Evolutionary conservation across 2,113 vertebrate genomes (phyloP).

Genomic region (Oreochromis aureus): DNA sequence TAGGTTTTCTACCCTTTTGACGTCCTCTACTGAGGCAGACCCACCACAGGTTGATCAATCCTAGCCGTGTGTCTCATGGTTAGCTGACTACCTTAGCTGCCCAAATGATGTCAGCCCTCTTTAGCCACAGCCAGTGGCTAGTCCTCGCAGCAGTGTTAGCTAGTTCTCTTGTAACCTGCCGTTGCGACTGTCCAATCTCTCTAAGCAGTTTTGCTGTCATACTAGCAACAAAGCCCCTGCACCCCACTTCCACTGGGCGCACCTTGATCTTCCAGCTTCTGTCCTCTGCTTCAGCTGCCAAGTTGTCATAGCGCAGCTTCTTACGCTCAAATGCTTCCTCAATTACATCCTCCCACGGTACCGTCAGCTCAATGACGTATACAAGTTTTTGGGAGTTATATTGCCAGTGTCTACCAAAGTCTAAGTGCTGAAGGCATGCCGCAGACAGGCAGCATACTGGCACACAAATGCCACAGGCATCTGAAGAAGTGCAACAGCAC

Average conservation of each 20-base stretch:
- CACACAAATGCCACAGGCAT: conserved; percentile 15
- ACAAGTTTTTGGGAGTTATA: no score
- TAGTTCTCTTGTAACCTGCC: not conserved
- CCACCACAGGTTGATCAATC: no score
- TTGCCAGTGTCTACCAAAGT: not conserved
- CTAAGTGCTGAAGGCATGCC: not conserved
- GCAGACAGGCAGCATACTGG: not conserved
- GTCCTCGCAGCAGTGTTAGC: fast-evolving
- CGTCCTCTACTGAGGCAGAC: no score
- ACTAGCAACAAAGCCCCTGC: not conserved
- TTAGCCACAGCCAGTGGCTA: not conserved
- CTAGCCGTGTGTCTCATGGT: fast-evolving
- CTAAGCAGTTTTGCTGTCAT: not conserved
- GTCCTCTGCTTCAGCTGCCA: no score
- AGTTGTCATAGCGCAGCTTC: no score
- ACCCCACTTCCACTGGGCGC: no score
- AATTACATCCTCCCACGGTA: no score
- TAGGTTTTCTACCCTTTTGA: no score
- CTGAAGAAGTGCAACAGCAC: not conserved
- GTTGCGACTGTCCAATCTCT: not conserved
- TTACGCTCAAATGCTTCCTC: no score
- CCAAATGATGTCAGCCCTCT: not conserved
- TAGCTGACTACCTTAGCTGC: no score
- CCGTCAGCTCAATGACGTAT: no score
- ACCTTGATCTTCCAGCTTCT: no score